Conservation (phyloP, 1,140 invertebrate species). For the Bicyclus anynana region DNA sequence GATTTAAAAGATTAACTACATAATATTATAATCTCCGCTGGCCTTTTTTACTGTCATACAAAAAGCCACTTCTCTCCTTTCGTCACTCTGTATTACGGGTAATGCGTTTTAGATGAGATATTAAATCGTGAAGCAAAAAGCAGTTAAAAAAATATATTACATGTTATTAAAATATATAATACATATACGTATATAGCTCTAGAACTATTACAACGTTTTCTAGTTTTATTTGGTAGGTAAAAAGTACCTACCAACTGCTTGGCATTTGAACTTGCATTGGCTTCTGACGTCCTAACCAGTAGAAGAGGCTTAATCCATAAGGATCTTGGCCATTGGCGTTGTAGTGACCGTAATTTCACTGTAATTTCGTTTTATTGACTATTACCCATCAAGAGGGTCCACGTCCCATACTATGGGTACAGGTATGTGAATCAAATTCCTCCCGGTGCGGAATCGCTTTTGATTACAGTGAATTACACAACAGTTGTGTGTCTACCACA, state of each 20-base stretch:
- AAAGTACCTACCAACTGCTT: too few species aligned
- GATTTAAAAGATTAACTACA: too few species aligned
- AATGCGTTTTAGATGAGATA: slow-evolving; percentile 21
- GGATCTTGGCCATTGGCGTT: too few species aligned
- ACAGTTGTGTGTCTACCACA: neutral
- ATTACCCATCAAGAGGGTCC: neutral
- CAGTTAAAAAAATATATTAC: neutral
- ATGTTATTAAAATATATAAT: neutral
- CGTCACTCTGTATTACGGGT: slow-evolving; percentile 4
- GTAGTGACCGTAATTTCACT: too few species aligned
- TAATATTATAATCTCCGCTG: neutral
- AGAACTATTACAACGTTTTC: too few species aligned
- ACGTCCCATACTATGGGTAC: neutral
- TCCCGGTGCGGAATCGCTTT: neutral
- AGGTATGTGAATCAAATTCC: neutral
- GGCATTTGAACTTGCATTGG: too few species aligned
- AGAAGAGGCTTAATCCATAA: too few species aligned
- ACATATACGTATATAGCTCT: too few species aligned
- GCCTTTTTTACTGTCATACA: neutral
- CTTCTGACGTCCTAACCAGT: too few species aligned
- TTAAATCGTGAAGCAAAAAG: neutral
- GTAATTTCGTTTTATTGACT: too few species aligned
- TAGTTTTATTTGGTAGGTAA: too few species aligned
- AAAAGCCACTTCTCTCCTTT: neutral
- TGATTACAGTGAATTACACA: neutral